These are phyloP conservation scores for Drosophila meridiana DNA, from an alignment of 2,888 invertebrate genomes.

Conservation along the genomic window DNA sequence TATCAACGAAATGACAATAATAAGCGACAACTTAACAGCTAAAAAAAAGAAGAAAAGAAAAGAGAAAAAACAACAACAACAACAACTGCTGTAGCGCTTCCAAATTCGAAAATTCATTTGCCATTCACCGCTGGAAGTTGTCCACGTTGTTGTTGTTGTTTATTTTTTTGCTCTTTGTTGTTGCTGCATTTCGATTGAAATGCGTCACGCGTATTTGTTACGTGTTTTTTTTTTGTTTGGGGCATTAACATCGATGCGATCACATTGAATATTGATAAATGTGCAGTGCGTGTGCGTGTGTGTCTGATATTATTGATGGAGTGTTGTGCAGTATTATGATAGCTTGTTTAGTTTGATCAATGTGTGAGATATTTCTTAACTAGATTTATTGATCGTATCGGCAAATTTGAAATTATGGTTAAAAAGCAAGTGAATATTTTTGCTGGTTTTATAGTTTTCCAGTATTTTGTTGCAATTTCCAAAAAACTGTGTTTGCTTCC, in stretches of 20 bases:
- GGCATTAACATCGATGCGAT: constrained; percentile 44
- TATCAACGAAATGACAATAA: constrained; percentile 28
- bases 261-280: constrained; percentile 56
- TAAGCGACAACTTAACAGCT: constrained; percentile 25
- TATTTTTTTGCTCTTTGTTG: constrained; percentile 14
- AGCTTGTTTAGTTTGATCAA: constrained; percentile 26
- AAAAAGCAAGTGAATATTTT: background rate
- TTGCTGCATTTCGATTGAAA: constrained; percentile 55
- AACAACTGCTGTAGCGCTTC: background rate
- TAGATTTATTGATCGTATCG: background rate
- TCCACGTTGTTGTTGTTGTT: constrained; percentile 22
- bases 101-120: constrained; percentile 40
- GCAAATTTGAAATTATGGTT: background rate
- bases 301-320: constrained; percentile 36
- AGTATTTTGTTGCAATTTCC: background rate
- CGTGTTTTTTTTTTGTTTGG: constrained; percentile 42
- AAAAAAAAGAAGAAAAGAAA: constrained; percentile 7
- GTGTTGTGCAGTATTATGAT: constrained; percentile 5
- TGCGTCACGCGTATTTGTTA: constrained; percentile 69
- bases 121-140: constrained; percentile 50
- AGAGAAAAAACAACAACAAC: background rate
- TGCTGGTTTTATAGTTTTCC: background rate
- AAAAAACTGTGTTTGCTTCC: background rate
- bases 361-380: constrained; percentile 21
- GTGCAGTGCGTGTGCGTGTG: constrained; percentile 29